Percentiles rank a stretch among this genome's conserved stretches.
phyloP scores from a whole-genome alignment of 2,797 vertebrate species.

The Rhabdophis nuchalis region DNA sequence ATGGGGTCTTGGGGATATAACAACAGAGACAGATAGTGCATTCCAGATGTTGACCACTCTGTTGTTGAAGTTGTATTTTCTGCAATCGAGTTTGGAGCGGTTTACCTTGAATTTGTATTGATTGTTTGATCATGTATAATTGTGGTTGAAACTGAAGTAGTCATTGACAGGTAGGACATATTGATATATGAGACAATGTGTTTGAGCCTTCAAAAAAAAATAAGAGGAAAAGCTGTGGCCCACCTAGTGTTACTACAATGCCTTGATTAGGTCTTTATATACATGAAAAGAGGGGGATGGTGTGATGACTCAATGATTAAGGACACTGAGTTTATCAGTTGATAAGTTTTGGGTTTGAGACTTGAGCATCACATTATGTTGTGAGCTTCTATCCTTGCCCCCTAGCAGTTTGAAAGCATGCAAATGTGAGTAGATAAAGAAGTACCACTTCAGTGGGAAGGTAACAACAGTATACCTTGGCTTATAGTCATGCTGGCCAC shows the following conservation, averaged over 20 bases:
- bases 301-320: not conserved
- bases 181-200: not conserved
- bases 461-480: not conserved
- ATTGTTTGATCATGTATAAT: too few species aligned
- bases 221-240: not conserved
- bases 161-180: too few species aligned
- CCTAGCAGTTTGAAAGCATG: not conserved
- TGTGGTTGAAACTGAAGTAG: too few species aligned
- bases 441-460: not conserved
- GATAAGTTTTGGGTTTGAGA: not conserved
- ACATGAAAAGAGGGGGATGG: not conserved
- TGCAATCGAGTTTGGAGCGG: too few species aligned
- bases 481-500: not conserved
- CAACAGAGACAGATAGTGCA: too few species aligned
- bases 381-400: not conserved
- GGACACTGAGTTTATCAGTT: not conserved
- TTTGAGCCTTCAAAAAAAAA: not conserved
- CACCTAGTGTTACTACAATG: not conserved
- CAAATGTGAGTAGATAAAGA: not conserved
- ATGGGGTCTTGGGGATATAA: too few species aligned
- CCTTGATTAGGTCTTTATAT: not conserved
- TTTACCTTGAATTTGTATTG: too few species aligned
- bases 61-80: too few species aligned
- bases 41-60: too few species aligned
- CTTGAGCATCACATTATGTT: not conserved